phyloP scores from a whole-genome alignment of 2,888 invertebrate species.

The Drosophila neotestacea region DNA sequence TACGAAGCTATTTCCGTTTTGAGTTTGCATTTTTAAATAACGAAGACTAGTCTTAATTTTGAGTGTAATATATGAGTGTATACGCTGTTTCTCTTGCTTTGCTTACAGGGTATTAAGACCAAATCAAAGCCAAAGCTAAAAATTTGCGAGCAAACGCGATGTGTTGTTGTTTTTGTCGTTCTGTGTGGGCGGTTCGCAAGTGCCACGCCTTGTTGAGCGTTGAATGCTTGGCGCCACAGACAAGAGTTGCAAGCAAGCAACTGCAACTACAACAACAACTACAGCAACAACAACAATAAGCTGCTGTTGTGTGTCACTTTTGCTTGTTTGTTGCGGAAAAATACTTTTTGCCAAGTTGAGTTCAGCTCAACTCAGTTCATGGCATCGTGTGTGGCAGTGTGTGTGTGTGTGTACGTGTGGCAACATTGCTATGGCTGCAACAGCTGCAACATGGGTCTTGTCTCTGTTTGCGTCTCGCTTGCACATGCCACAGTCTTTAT shows the following conservation, averaged over 20 bases:
- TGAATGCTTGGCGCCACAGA: constrained; percentile 57
- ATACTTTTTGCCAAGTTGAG: constrained; percentile 64
- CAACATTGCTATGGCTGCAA: constrained; percentile 43
- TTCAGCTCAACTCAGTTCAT: constrained; percentile 23
- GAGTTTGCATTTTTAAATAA: too few species aligned
- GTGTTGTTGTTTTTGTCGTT: constrained; percentile 21
- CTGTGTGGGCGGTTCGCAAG: constrained; percentile 62
- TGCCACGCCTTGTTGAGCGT: constrained; percentile 70
- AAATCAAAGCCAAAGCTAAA: constrained; percentile 51
- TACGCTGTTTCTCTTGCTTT: background rate
- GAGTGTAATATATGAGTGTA: too few species aligned
- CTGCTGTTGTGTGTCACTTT: constrained; percentile 78
- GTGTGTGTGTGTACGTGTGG: constrained; percentile 18
- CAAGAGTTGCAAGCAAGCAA: constrained; percentile 35
- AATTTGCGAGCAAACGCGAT: constrained; percentile 40
- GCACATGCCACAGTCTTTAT: constrained; percentile 60
- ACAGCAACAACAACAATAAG: constrained; percentile 42
- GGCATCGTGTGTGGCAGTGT: constrained; percentile 8
- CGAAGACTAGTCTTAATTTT: too few species aligned
- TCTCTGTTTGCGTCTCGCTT: constrained; percentile 54
- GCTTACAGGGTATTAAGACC: constrained; percentile 28
- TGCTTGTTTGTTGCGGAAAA: constrained; percentile 75
- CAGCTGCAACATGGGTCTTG: constrained; percentile 62
- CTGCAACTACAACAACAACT: constrained; percentile 13
- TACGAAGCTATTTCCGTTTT: too few species aligned